Base-by-base conservation (phyloP, 1,140 invertebrate genomes). In the Radopholus similis region DNA sequence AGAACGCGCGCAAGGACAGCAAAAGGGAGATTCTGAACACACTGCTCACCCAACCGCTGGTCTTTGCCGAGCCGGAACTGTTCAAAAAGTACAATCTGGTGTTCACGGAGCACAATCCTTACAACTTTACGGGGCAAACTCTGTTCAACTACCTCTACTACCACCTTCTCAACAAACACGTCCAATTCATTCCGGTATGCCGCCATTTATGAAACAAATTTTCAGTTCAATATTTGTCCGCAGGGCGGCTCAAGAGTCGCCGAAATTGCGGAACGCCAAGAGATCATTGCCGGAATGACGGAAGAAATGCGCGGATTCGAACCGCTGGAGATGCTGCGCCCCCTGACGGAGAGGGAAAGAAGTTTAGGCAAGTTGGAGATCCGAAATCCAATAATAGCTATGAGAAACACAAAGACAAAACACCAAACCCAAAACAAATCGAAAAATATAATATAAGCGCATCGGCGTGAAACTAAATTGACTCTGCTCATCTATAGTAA, bases 1-100 rank as follows among this genome's bases (percentile, higher is more conserved):
- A 60, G 26, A 60, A 49, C 11, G 47, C 47, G 47, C 8, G 15
- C 15, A 5, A 4, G 23, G 9, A n/a, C 47, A n/a, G 30, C 30
- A 26, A 21, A 11, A 28, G 1, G 13, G 21, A 28, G 21, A 51
- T 51, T 51, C 30, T 51, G 1, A 6, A 51, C 18, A 0, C 30
- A 26, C 47, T 51, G 6, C 8, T 23, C 47, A 51, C 9, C 13
- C 4, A 60, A 47, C 38, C 38, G n/a, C 38, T 64, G 23, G 51
- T 64, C 30, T 51, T 64, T 4, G 53, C 11, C 11, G 60, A 64
- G 60, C 60, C 60, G 18, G 44, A 58, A n/a, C 53, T 64, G n/a
- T 64, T 64, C 55, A 26, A 26, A 18, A 18, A 44, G 28, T 64
- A 64, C 44, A 64, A 64, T 15, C 8, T 4, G 30, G 60, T 34